Percentiles rank a stretch among this genome's conserved stretches.
phyloP scores from a whole-genome alignment of 2,888 invertebrate species.

The Cryptocephalus primarius region DNA sequence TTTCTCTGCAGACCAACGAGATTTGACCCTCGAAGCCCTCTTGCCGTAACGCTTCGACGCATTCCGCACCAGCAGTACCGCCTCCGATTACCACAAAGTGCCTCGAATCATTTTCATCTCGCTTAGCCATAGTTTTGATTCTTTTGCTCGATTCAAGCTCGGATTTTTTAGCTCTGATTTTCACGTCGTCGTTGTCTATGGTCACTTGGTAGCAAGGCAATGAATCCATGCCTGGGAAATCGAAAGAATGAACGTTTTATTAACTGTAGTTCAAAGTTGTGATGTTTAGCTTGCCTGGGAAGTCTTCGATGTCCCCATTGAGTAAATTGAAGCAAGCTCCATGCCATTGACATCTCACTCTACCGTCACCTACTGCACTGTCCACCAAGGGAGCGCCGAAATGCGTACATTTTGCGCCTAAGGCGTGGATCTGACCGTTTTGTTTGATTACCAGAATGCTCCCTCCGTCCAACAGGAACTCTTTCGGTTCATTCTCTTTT shows the following conservation, averaged over 20 bases:
- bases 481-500: slow-evolving; percentile 72
- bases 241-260: not conserved
- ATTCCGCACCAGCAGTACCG: slow-evolving; percentile 77
- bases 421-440: slow-evolving; percentile 67
- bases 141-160: slow-evolving; percentile 52
- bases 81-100: slow-evolving; percentile 72
- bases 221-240: slow-evolving; percentile 57
- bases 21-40: slow-evolving; percentile 79
- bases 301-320: slow-evolving; percentile 96
- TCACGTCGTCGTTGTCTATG: slow-evolving; percentile 52
- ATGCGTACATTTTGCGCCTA: slow-evolving; percentile 88
- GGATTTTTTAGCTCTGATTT: slow-evolving; percentile 53
- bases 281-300: slow-evolving; percentile 44
- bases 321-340: slow-evolving; percentile 87
- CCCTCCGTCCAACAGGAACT: slow-evolving; percentile 56
- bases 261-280: not conserved
- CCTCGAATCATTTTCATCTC: slow-evolving; percentile 37
- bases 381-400: slow-evolving; percentile 81
- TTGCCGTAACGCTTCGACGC: slow-evolving; percentile 84
- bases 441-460: slow-evolving; percentile 80
- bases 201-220: slow-evolving; percentile 63
- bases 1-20: slow-evolving; percentile 70
- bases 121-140: slow-evolving; percentile 49
- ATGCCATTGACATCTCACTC: slow-evolving; percentile 91
- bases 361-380: slow-evolving; percentile 74